Conservation (phyloP, 2,797 vertebrate genomes). For the Lithobates sylvaticus region DNA sequence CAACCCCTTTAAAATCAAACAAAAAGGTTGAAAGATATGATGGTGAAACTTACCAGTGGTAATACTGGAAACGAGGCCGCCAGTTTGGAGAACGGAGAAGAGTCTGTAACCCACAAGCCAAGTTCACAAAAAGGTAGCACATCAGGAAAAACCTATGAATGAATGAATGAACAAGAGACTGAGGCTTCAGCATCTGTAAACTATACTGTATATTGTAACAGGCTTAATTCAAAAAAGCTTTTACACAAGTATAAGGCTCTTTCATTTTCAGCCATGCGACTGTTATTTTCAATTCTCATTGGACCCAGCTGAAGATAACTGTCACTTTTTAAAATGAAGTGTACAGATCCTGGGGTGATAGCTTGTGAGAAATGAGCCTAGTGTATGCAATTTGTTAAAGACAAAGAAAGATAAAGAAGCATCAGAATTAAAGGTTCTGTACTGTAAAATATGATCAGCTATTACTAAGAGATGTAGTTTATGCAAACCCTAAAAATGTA, state of each 20-base stretch:
- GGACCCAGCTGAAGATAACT: too few relatives aligned
- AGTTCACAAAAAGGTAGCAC: slow-evolving; percentile 91
- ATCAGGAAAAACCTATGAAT: slow-evolving; percentile 91
- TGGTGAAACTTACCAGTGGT: slow-evolving; percentile 69
- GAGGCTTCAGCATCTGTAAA: background rate
- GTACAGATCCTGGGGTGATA: too few relatives aligned
- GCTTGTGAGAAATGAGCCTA: too few relatives aligned
- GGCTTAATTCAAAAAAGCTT: too few relatives aligned
- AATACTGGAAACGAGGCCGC: slow-evolving; percentile 74
- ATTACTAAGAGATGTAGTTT: background rate
- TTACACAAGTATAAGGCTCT: too few relatives aligned
- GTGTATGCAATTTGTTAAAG: too few relatives aligned
- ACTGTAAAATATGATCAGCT: background rate
- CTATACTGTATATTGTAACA: background rate
- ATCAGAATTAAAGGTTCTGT: background rate
- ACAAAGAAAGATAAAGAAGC: background rate
- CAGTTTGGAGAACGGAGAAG: slow-evolving; percentile 82
- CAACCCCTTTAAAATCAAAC: background rate
- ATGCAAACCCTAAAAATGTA: background rate
- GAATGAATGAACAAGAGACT: background rate
- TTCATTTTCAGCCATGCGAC: too few relatives aligned
- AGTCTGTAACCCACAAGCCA: slow-evolving; percentile 90
- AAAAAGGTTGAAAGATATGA: background rate
- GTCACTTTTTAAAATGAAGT: too few relatives aligned
- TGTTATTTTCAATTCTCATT: too few relatives aligned